Conservation (phyloP, 1,140 invertebrate genomes). For the Tetramorium simillimum region DNA sequence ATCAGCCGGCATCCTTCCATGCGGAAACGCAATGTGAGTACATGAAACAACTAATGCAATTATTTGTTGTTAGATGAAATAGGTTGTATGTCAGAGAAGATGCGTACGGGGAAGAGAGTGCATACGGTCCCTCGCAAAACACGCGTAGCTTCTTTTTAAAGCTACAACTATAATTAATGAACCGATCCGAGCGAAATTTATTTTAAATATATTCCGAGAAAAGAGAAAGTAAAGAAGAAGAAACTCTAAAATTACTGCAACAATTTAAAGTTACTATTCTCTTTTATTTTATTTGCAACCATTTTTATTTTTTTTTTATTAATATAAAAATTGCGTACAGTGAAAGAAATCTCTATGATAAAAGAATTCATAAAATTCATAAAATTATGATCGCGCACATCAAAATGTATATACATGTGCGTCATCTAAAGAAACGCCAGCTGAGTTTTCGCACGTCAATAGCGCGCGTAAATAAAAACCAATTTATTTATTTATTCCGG, state of each 20-base stretch:
- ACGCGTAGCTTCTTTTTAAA: neutral
- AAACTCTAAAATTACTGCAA: neutral
- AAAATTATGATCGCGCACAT: constrained; percentile 65
- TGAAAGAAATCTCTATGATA: neutral
- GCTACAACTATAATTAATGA: neutral
- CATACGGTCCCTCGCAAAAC: neutral
- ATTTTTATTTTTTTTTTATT: no score
- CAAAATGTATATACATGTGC: constrained; percentile 64
- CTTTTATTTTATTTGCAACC: neutral
- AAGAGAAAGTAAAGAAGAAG: neutral
- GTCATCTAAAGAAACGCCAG: constrained; percentile 36
- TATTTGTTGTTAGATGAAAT: constrained; percentile 30
- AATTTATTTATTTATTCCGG: constrained; percentile 78
- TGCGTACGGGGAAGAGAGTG: neutral
- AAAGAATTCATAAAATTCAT: constrained; percentile 10
- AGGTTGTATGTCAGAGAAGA: neutral
- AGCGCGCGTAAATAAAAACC: constrained; percentile 65
- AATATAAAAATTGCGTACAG: constrained; percentile 38
- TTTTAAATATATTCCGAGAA: neutral
- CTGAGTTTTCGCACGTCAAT: constrained; percentile 66
- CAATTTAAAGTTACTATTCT: neutral
- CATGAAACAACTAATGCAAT: constrained; percentile 29
- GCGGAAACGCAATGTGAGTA: constrained; percentile 36
- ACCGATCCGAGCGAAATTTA: neutral
- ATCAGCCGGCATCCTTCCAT: constrained; percentile 45